Percentiles rank a stretch among this genome's conserved stretches.
phyloP scores from a whole-genome alignment of 2,113 vertebrate species.

The Anas platyrhynchos region DNA sequence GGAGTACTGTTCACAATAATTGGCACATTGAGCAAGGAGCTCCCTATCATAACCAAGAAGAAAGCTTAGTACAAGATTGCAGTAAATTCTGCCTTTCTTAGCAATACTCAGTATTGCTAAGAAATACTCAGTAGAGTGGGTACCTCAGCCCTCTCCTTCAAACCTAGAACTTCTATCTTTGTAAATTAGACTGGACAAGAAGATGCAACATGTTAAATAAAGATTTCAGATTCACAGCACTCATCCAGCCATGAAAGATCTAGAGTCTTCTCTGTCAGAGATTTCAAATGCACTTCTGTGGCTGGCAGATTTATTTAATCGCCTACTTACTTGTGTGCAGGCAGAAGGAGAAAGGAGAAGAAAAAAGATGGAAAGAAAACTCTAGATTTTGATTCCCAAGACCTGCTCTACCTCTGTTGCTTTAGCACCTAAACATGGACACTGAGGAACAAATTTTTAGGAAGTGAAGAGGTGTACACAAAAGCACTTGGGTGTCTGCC shows the following conservation, averaged over 20 bases:
- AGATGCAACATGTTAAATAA: neutral
- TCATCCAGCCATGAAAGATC: neutral
- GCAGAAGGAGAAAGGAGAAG: neutral
- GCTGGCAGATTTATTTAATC: neutral
- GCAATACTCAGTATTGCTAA: neutral
- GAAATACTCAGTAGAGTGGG: neutral
- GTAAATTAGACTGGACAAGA: neutral
- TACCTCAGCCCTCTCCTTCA: neutral
- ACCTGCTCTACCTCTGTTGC: neutral
- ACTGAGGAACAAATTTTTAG: neutral
- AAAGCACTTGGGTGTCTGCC: neutral
- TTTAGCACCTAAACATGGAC: neutral
- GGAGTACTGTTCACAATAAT: neutral
- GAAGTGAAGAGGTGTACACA: neutral
- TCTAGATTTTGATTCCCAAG: neutral
- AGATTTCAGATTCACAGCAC: neutral
- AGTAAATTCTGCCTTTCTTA: neutral
- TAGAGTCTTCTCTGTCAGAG: neutral
- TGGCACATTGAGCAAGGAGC: neutral
- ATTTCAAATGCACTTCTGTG: neutral
- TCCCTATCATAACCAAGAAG: rapidly evolving
- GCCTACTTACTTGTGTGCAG: neutral
- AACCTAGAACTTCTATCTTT: neutral
- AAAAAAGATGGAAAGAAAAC: neutral
- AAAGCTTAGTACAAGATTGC: neutral